Base-by-base conservation (phyloP, 2,888 invertebrate species). In the Leptura quadrifasciata region DNA sequence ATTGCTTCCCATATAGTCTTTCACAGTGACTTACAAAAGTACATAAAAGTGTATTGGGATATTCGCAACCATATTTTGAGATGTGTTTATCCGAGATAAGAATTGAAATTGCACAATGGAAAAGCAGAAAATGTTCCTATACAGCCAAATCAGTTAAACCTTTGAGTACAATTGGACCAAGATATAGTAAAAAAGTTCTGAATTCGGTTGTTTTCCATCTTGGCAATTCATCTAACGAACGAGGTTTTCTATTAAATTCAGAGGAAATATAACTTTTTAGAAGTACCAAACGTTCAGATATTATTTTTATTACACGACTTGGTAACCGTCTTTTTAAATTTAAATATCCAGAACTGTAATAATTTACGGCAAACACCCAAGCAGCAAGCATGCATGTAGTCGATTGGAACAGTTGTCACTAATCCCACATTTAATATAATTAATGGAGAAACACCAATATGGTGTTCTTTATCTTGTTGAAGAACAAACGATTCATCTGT, bases 61-160 rank as follows among this genome's bases (percentile, higher is more conserved):
- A 63, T 18, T 35, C 63, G 39, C 5, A 6, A 20, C 63, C 39
- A 18, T 31, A 63, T 35, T 35, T 63, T 63, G 20, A 63, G 6
- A 39, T 63, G 31, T 39, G 10, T 35, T 63, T 63, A 39, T 63
- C 20, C 12, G 35, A 63, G 18, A 39, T 63, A 52, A 77, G 71
- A 47, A 77, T 54, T 68, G 70, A 52, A 39, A 77, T 64, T 17
- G 72, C 77, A 68, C 60, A 71, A 73, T 76, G 73, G 27, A 76
- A 54, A 20, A 69, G 61, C 15, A 76, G 18, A 58, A 76, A 76
- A 58, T 76, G 47, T 24, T 63, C 18, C 73, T 76, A 76, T 58
- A 47, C 68, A 27, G 61, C 76, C 57, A 27, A 17, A 69, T 61
- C 52, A 47, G 70, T 54, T 18, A 73, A 54, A 57, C 55, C 35